A percentile compares a stretch with the other conserved stretches of the same genome.
Evolutionary conservation across 2,888 invertebrate genomes (phyloP).

Genomic region (Nyleta sp.): DNA sequence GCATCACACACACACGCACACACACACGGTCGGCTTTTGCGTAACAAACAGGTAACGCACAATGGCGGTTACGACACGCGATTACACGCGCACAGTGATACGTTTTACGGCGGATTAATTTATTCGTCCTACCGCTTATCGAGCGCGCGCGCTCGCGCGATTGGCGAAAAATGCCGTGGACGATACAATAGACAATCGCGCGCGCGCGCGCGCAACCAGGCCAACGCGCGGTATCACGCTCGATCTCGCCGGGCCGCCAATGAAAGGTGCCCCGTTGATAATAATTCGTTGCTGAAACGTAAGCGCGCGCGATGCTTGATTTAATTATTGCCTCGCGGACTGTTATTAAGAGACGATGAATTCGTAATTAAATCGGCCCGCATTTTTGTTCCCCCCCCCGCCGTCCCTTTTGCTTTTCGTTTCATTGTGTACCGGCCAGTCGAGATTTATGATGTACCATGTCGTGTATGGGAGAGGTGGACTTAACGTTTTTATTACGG

Average conservation of each 20-base stretch:
- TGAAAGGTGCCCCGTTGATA: conserved; percentile 43
- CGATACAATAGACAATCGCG: conserved; percentile 66
- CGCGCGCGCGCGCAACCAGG: conserved; percentile 54
- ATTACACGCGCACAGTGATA: conserved; percentile 63
- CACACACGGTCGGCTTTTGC: conserved; percentile 60
- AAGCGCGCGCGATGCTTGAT: conserved; percentile 52
- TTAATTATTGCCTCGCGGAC: conserved; percentile 51
- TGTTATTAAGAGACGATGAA: conserved; percentile 31
- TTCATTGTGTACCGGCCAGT: conserved; percentile 11
- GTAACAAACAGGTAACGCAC: conserved; percentile 62
- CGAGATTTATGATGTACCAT: conserved; percentile 35
- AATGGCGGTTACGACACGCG: conserved; percentile 64
- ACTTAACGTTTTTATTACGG: no score
- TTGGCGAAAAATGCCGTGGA: conserved; percentile 54
- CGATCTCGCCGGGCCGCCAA: conserved; percentile 51
- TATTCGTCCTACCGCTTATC: conserved; percentile 67
- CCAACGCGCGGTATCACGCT: conserved; percentile 56
- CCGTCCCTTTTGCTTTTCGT: background rate
- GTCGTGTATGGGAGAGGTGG: no score
- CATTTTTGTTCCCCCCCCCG: background rate
- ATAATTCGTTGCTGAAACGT: conserved; percentile 39
- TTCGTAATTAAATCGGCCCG: conserved; percentile 27
- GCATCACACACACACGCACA: conserved; percentile 18
- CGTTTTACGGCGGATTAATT: conserved; percentile 66
- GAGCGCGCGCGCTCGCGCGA: conserved; percentile 47